Evolutionary conservation across 2,113 vertebrate species (phyloP).

Genomic region (Abramis brama): DNA sequence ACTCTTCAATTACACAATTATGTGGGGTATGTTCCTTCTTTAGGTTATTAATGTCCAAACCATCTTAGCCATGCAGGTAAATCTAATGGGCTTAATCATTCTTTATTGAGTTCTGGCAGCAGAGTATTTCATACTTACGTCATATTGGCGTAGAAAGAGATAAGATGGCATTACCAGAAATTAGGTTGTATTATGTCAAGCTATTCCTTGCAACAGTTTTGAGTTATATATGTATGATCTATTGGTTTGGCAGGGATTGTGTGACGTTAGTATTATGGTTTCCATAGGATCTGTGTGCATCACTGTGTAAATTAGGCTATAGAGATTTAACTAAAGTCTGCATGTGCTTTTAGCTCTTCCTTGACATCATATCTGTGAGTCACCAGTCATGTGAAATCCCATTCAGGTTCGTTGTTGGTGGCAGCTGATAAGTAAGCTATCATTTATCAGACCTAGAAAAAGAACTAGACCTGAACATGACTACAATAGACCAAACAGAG

Average conservation of each 20-base stretch:
- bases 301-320: neutral
- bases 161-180: neutral
- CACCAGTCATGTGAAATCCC: neutral
- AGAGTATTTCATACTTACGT: neutral
- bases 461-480: neutral
- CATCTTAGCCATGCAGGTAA: conserved; percentile 1
- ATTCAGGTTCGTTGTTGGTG: neutral
- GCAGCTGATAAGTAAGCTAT: neutral
- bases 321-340: neutral
- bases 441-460: neutral
- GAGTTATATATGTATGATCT: neutral
- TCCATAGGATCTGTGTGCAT: neutral
- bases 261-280: neutral
- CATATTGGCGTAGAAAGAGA: neutral
- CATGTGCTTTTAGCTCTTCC: neutral
- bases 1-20: neutral
- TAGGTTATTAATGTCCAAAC: conserved; percentile 12
- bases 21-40: conserved; percentile 8
- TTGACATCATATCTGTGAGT: neutral
- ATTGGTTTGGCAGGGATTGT: neutral
- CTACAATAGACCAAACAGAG: neutral
- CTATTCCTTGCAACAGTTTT: neutral
- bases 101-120: conserved; percentile 31
- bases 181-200: neutral
- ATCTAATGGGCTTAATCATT: conserved; percentile 4